Evolutionary conservation across 2,797 vertebrate species (phyloP).

Genomic region (Syngnathus rostellatus): DNA sequence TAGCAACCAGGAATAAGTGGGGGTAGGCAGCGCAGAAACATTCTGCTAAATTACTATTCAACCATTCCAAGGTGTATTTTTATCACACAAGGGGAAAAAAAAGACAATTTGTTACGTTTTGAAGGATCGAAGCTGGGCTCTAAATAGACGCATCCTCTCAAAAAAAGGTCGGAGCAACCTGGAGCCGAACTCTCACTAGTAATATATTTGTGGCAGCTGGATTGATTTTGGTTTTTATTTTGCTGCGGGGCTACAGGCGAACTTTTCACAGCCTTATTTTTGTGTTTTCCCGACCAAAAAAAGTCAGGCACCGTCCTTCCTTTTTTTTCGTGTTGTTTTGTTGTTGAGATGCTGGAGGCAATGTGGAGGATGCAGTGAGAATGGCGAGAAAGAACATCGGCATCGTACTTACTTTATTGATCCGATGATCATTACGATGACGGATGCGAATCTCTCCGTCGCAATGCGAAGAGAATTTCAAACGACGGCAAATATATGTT

Average conservation of each 20-base stretch:
- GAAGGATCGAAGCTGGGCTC: neutral
- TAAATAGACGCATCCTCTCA: neutral
- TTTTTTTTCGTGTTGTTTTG: neutral
- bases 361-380: neutral
- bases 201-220: neutral
- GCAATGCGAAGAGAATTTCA: too few species aligned
- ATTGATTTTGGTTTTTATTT: neutral
- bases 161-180: neutral
- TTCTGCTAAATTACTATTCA: neutral
- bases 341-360: neutral
- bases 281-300: neutral
- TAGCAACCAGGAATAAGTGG: neutral
- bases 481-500: too few species aligned
- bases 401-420: too few species aligned
- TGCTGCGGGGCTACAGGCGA: neutral
- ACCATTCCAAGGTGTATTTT: neutral
- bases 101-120: neutral
- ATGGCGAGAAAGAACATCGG: neutral
- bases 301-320: neutral
- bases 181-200: neutral
- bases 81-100: neutral
- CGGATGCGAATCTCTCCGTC: too few species aligned
- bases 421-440: too few species aligned
- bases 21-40: neutral
- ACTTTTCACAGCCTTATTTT: conserved; percentile 1